Evolutionary conservation across 2,888 invertebrate genomes (phyloP).

Genomic region (Heliconius erato): DNA sequence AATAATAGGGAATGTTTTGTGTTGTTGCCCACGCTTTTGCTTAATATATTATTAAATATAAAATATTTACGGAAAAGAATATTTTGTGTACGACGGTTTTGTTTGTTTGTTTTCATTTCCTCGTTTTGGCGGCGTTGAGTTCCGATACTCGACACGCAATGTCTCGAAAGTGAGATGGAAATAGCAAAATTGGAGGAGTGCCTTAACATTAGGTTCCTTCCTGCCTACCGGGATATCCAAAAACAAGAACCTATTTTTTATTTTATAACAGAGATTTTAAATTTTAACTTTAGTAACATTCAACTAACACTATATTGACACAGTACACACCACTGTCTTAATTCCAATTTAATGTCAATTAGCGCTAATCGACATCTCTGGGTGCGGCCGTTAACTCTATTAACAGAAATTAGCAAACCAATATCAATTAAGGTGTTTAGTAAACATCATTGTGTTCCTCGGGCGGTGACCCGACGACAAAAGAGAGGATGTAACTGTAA

Average conservation of each 20-base stretch:
- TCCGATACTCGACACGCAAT: too few species aligned
- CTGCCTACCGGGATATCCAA: too few species aligned
- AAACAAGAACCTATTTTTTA: too few species aligned
- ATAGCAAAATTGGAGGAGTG: too few species aligned
- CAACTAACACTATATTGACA: too few species aligned
- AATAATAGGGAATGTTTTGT: not conserved
- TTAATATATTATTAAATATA: not conserved
- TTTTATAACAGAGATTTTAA: too few species aligned
- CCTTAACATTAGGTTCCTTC: too few species aligned
- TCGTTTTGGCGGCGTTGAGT: not conserved
- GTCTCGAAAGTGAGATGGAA: too few species aligned
- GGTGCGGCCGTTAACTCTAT: not conserved
- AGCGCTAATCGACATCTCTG: not conserved
- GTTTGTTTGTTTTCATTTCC: not conserved
- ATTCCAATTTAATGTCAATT: too few species aligned
- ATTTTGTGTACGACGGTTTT: not conserved
- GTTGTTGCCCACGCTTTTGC: not conserved
- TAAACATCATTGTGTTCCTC: constrained; percentile 56
- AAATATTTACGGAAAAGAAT: not conserved
- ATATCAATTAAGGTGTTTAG: constrained; percentile 53
- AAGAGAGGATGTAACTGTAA: constrained; percentile 65
- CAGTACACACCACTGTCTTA: too few species aligned
- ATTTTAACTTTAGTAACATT: too few species aligned
- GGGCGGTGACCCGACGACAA: constrained; percentile 60
- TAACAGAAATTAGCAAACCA: constrained; percentile 31